phyloP scores from a whole-genome alignment of 2,113 vertebrate species.

The Bubo blakistoni region DNA sequence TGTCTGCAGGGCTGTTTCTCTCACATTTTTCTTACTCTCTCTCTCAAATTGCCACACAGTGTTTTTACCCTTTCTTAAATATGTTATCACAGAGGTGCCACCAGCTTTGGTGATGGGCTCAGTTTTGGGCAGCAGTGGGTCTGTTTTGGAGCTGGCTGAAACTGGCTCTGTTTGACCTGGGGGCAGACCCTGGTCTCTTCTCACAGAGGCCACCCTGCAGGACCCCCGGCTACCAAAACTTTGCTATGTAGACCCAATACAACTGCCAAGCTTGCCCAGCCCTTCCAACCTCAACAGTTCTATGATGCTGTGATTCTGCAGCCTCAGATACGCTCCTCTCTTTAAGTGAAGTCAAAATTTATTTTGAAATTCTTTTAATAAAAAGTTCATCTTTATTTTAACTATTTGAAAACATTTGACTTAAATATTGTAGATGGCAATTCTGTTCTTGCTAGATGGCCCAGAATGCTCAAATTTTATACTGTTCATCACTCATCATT shows the following conservation, averaged over 20 bases:
- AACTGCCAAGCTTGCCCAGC: neutral
- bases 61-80: neutral
- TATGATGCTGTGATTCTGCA: neutral
- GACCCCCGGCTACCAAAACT: neutral
- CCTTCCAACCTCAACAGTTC: neutral
- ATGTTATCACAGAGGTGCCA: too few relatives aligned
- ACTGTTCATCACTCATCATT: neutral
- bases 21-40: neutral
- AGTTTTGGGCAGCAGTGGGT: neutral
- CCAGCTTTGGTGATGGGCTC: neutral
- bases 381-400: neutral
- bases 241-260: too few relatives aligned
- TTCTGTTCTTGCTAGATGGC: neutral
- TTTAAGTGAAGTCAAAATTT: neutral
- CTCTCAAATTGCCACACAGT: neutral
- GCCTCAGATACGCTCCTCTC: neutral
- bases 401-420: neutral
- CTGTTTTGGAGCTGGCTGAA: neutral
- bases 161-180: neutral
- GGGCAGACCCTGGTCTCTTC: neutral
- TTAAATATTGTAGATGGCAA: neutral
- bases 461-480: neutral
- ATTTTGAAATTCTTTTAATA: neutral
- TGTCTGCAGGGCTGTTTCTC: neutral
- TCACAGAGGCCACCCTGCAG: neutral